These are phyloP conservation scores for Pungitius pungitius DNA, from an alignment of 2,113 vertebrate species.

Conservation along the genomic window DNA sequence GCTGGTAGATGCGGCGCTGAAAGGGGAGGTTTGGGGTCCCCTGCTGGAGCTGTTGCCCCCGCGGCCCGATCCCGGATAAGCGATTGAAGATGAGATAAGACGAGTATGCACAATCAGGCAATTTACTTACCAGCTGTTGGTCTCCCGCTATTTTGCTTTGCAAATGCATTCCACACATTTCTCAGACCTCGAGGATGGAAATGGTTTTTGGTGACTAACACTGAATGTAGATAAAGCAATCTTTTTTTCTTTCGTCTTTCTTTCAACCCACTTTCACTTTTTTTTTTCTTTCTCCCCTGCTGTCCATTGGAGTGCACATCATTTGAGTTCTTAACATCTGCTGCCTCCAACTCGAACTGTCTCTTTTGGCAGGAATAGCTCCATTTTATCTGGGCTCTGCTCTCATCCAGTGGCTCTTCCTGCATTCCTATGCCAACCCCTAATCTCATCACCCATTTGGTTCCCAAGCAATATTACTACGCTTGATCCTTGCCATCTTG, in stretches of 20 bases:
- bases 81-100: not conserved
- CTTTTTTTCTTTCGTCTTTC: not conserved
- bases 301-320: not conserved
- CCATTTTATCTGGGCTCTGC: conserved; percentile 1
- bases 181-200: not conserved
- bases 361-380: conserved; percentile 6
- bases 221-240: not conserved
- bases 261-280: not conserved
- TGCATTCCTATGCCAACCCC: conserved; percentile 9
- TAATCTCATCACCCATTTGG: conserved; percentile 39
- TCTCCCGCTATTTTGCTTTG: not conserved
- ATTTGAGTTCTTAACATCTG: not conserved
- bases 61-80: too few relatives aligned
- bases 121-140: not conserved
- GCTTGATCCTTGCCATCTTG: conserved; percentile 38
- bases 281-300: not conserved
- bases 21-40: too few relatives aligned
- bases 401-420: conserved; percentile 8
- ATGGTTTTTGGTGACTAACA: not conserved
- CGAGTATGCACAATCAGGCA: not conserved
- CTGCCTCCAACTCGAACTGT: not conserved
- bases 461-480: conserved; percentile 13
- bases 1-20: too few relatives aligned
- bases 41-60: too few relatives aligned
- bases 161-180: not conserved